Evolutionary conservation across 1,140 invertebrate genomes (phyloP).

Genomic region (Triops longicaudatus): DNA sequence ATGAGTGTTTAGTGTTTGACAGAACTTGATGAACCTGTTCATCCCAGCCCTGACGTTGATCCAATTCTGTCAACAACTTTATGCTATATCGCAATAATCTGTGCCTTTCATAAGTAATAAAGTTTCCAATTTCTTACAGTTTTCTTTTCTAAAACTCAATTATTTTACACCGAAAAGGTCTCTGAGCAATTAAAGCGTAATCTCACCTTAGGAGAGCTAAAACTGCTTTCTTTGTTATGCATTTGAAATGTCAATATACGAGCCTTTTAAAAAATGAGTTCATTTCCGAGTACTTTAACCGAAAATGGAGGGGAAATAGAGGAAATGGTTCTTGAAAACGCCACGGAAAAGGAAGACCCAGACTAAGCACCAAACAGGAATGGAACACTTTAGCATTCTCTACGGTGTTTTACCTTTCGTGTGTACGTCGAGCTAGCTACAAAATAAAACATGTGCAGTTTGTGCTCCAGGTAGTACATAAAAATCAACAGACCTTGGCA

Average conservation of each 20-base stretch:
- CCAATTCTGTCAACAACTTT: no score
- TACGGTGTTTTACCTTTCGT: background rate
- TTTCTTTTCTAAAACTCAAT: no score
- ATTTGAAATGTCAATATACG: background rate
- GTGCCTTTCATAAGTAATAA: no score
- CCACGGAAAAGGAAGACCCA: background rate
- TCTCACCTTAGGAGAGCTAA: no score
- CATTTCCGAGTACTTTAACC: background rate
- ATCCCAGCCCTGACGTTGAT: no score
- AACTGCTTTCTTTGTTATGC: background rate
- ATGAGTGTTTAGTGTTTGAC: no score
- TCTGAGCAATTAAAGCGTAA: no score
- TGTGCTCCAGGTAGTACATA: slow-evolving; percentile 11
- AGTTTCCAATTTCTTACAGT: no score
- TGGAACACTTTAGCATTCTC: slow-evolving; percentile 2
- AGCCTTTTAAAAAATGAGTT: background rate
- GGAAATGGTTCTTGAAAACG: background rate
- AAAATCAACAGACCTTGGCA: slow-evolving; percentile 1
- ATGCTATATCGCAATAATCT: no score
- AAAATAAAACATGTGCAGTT: background rate
- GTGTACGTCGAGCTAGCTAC: background rate
- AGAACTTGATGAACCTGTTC: no score
- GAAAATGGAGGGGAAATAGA: background rate
- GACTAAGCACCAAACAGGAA: background rate
- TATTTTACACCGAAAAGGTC: no score